phyloP scores from a whole-genome alignment of 2,113 vertebrate species.

The Thamnaconus septentrionalis region DNA sequence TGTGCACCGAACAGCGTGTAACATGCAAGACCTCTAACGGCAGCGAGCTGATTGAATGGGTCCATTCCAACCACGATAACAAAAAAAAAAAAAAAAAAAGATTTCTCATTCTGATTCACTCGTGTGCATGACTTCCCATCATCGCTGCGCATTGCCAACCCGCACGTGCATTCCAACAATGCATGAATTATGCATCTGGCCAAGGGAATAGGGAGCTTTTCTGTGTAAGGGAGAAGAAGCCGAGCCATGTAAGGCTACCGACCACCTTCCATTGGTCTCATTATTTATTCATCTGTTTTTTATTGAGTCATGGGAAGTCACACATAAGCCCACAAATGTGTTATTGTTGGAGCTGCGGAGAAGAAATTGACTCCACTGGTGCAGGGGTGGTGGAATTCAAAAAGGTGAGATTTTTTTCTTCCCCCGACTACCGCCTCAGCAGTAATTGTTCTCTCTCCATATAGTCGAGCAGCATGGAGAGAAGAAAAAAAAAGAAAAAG shows the following conservation, averaged over 20 bases:
- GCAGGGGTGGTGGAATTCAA: slow-evolving; percentile 39
- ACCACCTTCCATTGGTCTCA: slow-evolving; percentile 61
- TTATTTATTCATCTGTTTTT: slow-evolving; percentile 74
- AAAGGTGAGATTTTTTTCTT: slow-evolving; percentile 45
- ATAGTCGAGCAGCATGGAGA: slow-evolving; percentile 33
- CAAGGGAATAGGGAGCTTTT: slow-evolving; percentile 43
- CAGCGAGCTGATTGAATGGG: no score
- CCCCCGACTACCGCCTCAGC: slow-evolving; percentile 32
- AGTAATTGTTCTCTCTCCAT: slow-evolving; percentile 66
- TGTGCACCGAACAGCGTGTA: no score
- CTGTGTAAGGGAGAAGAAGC: slow-evolving; percentile 37
- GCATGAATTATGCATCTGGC: slow-evolving; percentile 63
- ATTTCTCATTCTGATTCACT: slow-evolving; percentile 4
- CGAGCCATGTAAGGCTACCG: slow-evolving; percentile 45
- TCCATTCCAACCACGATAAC: background rate
- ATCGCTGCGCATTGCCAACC: slow-evolving; percentile 24
- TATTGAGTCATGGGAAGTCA: slow-evolving; percentile 54
- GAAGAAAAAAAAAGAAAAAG: background rate
- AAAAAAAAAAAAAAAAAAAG: no score
- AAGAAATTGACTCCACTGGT: slow-evolving; percentile 59
- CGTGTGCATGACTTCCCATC: slow-evolving; percentile 22
- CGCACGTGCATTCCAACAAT: slow-evolving; percentile 36
- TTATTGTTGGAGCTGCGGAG: slow-evolving; percentile 48
- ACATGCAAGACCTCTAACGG: no score
- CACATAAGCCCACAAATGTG: slow-evolving; percentile 50